Conservation (phyloP, 2,888 invertebrate genomes). For the Stictocephala bisonia region DNA sequence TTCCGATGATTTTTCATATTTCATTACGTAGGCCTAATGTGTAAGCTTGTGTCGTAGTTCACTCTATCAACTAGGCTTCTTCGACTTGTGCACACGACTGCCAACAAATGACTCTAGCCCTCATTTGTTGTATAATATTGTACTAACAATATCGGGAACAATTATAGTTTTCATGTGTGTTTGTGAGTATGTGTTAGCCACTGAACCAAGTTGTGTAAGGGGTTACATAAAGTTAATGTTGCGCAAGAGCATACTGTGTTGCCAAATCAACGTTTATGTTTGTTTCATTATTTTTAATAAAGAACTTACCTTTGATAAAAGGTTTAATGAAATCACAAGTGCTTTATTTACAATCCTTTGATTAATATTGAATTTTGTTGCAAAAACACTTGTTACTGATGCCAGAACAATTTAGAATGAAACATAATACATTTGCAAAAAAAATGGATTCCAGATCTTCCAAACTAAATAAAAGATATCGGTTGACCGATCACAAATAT, state of each 20-base stretch:
- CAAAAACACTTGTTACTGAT: too few species aligned
- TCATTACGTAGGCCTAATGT: constrained; percentile 27
- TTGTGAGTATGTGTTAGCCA: constrained; percentile 21
- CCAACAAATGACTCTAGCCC: constrained; percentile 14
- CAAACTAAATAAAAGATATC: too few species aligned
- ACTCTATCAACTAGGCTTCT: constrained; percentile 33
- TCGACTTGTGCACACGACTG: constrained; percentile 33
- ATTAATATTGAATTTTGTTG: too few species aligned
- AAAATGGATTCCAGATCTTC: too few species aligned
- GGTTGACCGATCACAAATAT: too few species aligned
- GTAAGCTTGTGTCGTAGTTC: constrained; percentile 36
- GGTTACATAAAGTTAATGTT: constrained; percentile 26
- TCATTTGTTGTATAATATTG: constrained; percentile 32
- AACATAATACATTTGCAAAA: too few species aligned
- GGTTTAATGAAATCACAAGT: constrained; percentile 10
- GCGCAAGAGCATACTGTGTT: constrained; percentile 22
- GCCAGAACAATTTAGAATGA: too few species aligned
- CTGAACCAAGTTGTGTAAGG: constrained; percentile 12
- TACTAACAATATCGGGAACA: constrained; percentile 41
- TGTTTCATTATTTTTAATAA: constrained; percentile 31
- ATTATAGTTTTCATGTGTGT: constrained; percentile 30
- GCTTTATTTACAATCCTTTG: neutral
- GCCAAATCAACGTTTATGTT: constrained; percentile 32
- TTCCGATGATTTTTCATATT: too few species aligned
- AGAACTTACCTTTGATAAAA: constrained; percentile 38